Base-by-base conservation (phyloP, 2,888 invertebrate species). In the Erynnis tages region DNA sequence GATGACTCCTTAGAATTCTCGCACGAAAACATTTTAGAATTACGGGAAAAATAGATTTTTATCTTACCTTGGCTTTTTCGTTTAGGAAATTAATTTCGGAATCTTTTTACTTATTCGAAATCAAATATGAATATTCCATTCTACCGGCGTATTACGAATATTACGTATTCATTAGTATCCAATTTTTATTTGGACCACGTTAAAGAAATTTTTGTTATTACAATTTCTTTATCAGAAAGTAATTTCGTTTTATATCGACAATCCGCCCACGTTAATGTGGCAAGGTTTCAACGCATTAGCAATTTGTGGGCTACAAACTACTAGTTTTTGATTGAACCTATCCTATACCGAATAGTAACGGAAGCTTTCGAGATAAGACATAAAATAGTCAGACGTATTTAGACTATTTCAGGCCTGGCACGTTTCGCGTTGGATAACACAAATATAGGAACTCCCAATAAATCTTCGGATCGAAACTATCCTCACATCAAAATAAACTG, bases 351-450 rank as follows among this genome's bases (percentile, higher is more conserved):
- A n/a, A n/a, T n/a, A n/a, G n/a, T 25, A n/a, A 10, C 10, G 30
- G 30, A 11, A 30, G 30, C 13, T 30, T 30, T 11, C 11, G 1
- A 30, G 13, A 30, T 30, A 30, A 30, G 5, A 27, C 10, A 30
- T 11, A 5, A 13, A 30, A 29, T 10, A 29, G 2, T 6, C 13
- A 1, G 10, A 29, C 29, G 30, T 13, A 13, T 30, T 13, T 5
- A 30, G 30, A 30, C 30, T 30, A 30, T 30, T 30, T 30, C 13
- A 30, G 30, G 30, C 30, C 13, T 30, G 30, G 30, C 30, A 30
- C 30, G 30, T 30, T 30, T 13, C 5, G 13, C 13, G 30, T 30
- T 30, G 5, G 30, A 30, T 13, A 30, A 13, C 13, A 14, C 34
- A 34, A 34, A 34, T 16, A 34, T n/a, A 17, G 34, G 34, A 34